Percentiles rank a stretch among this genome's conserved stretches.
phyloP scores from a whole-genome alignment of 2,797 vertebrate genomes.

The Tamandua tetradactyla region DNA sequence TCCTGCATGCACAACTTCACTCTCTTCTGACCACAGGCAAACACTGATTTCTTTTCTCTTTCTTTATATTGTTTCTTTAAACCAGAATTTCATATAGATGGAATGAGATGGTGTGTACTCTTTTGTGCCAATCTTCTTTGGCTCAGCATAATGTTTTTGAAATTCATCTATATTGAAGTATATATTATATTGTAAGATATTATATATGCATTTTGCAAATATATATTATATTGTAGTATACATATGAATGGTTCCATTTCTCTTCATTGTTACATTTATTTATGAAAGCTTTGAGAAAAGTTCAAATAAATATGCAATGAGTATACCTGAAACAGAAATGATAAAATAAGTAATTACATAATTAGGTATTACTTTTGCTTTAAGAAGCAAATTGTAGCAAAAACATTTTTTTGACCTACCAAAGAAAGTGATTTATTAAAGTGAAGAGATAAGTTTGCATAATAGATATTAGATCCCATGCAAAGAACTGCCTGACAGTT shows the following conservation, averaged over 20 bases:
- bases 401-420: not conserved
- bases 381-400: not conserved
- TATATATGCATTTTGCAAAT: too few species aligned
- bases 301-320: conserved; percentile 1
- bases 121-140: too few species aligned
- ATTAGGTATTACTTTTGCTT: not conserved
- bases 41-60: not conserved
- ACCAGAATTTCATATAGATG: too few species aligned
- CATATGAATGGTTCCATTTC: not conserved
- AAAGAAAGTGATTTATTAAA: not conserved
- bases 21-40: not conserved
- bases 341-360: not conserved
- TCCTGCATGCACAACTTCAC: not conserved
- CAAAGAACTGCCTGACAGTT: not conserved
- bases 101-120: too few species aligned
- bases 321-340: not conserved
- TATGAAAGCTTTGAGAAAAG: not conserved
- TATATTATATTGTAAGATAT: too few species aligned
- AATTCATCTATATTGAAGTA: too few species aligned
- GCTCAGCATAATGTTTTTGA: too few species aligned
- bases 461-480: not conserved
- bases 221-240: too few species aligned
- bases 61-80: too few species aligned
- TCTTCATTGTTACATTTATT: not conserved
- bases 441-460: not conserved